Evolutionary conservation across 2,888 invertebrate species (phyloP).

Genomic region (Hemithea aestivaria): DNA sequence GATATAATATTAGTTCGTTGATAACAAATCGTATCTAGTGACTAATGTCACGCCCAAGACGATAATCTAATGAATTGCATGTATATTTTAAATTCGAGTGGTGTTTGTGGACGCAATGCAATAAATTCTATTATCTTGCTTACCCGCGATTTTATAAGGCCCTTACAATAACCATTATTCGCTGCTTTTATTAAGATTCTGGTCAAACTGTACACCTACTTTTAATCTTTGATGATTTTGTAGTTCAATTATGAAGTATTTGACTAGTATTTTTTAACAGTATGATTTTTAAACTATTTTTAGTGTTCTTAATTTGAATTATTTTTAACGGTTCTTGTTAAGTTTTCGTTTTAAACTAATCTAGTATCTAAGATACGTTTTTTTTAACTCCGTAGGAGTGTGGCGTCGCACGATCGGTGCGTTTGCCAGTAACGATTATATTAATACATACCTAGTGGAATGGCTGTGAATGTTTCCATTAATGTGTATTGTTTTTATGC

Average conservation of each 20-base stretch:
- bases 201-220: no score
- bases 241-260: conserved; percentile 1
- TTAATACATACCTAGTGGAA: conserved; percentile 9
- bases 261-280: not conserved
- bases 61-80: no score
- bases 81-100: no score
- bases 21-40: no score
- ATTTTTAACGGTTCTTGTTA: conserved; percentile 12
- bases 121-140: no score
- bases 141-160: no score
- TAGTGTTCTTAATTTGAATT: conserved; percentile 10
- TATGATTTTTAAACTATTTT: conserved; percentile 6
- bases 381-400: conserved; percentile 1
- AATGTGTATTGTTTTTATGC: conserved; percentile 16
- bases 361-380: conserved; percentile 23
- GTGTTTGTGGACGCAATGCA: no score
- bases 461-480: conserved; percentile 45
- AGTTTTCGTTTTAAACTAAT: conserved; percentile 14
- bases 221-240: no score
- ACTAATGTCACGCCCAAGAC: no score
- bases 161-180: no score
- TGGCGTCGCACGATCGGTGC: not conserved
- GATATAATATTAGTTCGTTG: no score
- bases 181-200: no score
- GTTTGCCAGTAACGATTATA: not conserved